Base-by-base conservation (phyloP, 2,888 invertebrate species). In the Galerucella nymphaeae region DNA sequence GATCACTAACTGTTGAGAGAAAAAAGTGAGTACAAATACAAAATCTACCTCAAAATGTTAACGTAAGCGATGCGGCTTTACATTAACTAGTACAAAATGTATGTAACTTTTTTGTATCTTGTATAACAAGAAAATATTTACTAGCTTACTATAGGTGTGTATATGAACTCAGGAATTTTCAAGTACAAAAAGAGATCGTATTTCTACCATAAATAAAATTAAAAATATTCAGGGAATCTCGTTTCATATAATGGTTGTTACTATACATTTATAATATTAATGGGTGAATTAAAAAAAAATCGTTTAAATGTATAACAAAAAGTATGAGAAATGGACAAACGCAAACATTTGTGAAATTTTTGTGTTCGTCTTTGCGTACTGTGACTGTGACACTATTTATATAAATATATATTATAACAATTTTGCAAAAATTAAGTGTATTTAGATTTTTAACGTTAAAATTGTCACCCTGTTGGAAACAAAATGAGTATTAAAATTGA, bases 371-470 rank as follows among this genome's bases (percentile, higher is more conserved):
- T 67, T 11, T 55, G 9, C 30, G 63, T 45, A 64, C 59, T 66
- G 55, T 72, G 58, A 73, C 69, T 77, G 75, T 72, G 75, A 77
- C 75, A 77, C 77, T 76, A 73, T 77, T 69, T 75, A 73, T 74
- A 74, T 53, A 53, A 16, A 16, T 53, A 53, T 18, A 53, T 53
- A 53, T 18, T 53, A 18, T 53, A 53, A 53, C 16, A 53, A 18
- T 67, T 75, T 74, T 76, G 73, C 71, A 75, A 76, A 77, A 75
- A 63, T 73, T 77, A 76, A 75, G 82, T 84, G 84, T 85, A 84
- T 82, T 82, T 83, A 83, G 81, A 82, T 82, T 80, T 74, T 82
- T 80, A 84, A 84, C 83, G 83, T 84, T 84, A 84, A 84, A 45
- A 85, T 84, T 85, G 84, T 84, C 85, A 85, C 84, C 80, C 78